These are phyloP conservation scores for Eustalomyia histrio DNA, from an alignment of 2,888 invertebrate species.

Conservation along the genomic window DNA sequence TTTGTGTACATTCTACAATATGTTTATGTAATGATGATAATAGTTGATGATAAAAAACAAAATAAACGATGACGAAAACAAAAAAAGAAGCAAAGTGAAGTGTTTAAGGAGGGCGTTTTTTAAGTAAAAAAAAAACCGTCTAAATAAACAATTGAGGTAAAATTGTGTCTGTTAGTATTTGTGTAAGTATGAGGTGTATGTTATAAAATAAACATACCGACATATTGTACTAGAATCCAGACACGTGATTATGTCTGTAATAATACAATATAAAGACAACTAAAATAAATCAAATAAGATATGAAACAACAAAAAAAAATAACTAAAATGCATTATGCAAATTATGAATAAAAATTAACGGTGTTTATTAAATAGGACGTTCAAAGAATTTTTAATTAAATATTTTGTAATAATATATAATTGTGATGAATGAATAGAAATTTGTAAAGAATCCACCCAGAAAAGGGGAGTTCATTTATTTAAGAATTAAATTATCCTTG, in stretches of 20 bases:
- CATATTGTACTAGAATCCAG: slow-evolving; percentile 27
- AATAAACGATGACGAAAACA: background rate
- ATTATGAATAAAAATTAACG: slow-evolving; percentile 53
- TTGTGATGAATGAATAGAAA: background rate
- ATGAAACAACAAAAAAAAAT: background rate
- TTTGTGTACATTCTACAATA: slow-evolving; percentile 1
- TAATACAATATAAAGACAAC: slow-evolving; percentile 1
- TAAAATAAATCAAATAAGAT: slow-evolving; percentile 1
- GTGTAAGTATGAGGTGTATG: background rate
- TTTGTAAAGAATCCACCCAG: too few relatives aligned
- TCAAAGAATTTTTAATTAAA: slow-evolving; percentile 42
- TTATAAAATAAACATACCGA: slow-evolving; percentile 33
- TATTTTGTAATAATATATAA: background rate
- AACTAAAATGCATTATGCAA: slow-evolving; percentile 22
- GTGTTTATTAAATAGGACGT: slow-evolving; percentile 44
- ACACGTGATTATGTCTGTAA: slow-evolving; percentile 56
- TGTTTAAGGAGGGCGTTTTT: slow-evolving; percentile 37
- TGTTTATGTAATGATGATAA: slow-evolving; percentile 1
- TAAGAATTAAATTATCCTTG: too few relatives aligned
- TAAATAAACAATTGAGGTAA: slow-evolving; percentile 29
- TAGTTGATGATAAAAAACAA: slow-evolving; percentile 13
- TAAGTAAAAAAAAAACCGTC: background rate
- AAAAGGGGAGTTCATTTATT: too few relatives aligned
- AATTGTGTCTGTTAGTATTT: background rate
- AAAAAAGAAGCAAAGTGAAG: slow-evolving; percentile 9